Evolutionary conservation across 1,140 invertebrate species (phyloP).

Genomic region (Pentalonia nigronervosa): DNA sequence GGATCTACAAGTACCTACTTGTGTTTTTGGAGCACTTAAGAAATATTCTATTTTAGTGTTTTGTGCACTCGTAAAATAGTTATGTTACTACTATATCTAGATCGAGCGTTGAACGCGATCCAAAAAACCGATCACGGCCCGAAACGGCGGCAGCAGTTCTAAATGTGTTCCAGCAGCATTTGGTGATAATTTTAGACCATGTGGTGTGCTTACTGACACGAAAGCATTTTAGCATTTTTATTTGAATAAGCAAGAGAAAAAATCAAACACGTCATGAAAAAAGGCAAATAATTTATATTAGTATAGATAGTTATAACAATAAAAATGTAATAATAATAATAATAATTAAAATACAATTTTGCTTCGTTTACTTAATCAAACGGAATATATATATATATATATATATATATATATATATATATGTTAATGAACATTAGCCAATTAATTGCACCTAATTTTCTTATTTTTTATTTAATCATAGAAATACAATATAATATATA

Average conservation of each 20-base stretch:
- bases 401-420: neutral
- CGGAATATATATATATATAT: neutral
- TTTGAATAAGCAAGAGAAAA: neutral
- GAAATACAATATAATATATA: slow-evolving; percentile 11
- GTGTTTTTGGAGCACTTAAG: neutral
- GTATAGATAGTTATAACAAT: slow-evolving; percentile 44
- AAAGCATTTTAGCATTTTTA: slow-evolving; percentile 25
- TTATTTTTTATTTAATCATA: neutral
- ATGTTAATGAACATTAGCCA: slow-evolving; percentile 45
- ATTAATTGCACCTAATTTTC: neutral
- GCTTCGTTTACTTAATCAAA: neutral
- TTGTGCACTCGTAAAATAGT: slow-evolving; percentile 37
- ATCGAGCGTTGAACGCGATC: neutral
- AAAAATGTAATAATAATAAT: slow-evolving; percentile 41
- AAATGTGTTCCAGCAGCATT: slow-evolving; percentile 24
- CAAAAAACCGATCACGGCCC: slow-evolving; percentile 1
- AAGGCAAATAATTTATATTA: slow-evolving; percentile 51
- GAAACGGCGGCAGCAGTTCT: neutral
- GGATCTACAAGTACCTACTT: neutral
- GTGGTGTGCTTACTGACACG: neutral
- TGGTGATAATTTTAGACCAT: slow-evolving; percentile 41
- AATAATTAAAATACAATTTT: slow-evolving; percentile 24
- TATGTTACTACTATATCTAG: slow-evolving; percentile 32
- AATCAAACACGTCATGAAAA: neutral
- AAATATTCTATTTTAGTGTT: slow-evolving; percentile 45